A percentile compares a stretch with the other conserved stretches of the same genome.
These are phyloP conservation scores for Uloborus plumipes DNA, from an alignment of 2,888 invertebrate genomes.

Conservation along the genomic window DNA sequence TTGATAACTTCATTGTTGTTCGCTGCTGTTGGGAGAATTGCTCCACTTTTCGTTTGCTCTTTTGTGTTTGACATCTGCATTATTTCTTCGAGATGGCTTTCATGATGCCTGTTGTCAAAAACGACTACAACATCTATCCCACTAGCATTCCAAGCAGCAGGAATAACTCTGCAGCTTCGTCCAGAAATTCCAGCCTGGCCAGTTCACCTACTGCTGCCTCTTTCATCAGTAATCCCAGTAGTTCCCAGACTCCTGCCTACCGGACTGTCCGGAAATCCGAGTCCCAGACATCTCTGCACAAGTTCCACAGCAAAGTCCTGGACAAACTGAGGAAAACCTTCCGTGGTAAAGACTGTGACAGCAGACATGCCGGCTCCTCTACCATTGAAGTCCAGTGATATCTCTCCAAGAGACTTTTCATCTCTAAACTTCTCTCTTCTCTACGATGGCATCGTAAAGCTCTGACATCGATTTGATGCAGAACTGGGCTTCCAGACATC, in stretches of 20 bases:
- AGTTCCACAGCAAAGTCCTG: constrained; percentile 84
- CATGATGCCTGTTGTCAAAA: constrained; percentile 95
- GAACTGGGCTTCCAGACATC: no score
- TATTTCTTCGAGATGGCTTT: constrained; percentile 82
- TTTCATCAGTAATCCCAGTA: constrained; percentile 48
- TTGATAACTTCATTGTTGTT: neutral
- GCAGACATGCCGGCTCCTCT: constrained; percentile 3
- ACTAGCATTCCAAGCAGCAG: constrained; percentile 75
- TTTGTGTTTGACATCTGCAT: neutral
- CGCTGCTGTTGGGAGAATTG: neutral
- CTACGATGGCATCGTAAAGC: constrained; percentile 34
- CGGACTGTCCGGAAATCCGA: constrained; percentile 68
- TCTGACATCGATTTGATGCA: constrained; percentile 2
- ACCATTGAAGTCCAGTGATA: constrained; percentile 30
- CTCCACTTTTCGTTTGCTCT: neutral
- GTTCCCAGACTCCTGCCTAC: constrained; percentile 40
- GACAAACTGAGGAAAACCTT: constrained; percentile 83
- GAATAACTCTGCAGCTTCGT: constrained; percentile 69
- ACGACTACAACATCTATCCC: constrained; percentile 92
- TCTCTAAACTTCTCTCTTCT: constrained; percentile 4
- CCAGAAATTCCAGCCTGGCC: constrained; percentile 72
- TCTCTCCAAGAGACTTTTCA: neutral
- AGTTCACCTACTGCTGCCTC: constrained; percentile 63
- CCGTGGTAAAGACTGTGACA: constrained; percentile 73
- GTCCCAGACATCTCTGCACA: constrained; percentile 78